Base-by-base conservation (phyloP, 1,140 invertebrate species). In the Chrysopa pallens region DNA sequence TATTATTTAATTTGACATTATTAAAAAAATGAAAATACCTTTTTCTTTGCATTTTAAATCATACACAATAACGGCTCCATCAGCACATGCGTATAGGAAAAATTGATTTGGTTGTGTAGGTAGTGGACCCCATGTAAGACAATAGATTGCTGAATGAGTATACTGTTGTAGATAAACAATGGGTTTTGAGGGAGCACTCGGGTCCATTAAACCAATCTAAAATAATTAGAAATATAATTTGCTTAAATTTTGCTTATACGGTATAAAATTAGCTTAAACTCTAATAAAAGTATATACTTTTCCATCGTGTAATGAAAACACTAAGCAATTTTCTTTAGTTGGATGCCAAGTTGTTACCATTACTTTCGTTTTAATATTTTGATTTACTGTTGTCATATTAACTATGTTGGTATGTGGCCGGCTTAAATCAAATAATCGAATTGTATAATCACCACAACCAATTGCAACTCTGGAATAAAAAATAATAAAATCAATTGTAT, bases 261-360 rank as follows among this genome's bases (percentile, higher is more conserved):
- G 9, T 45, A 43, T 29, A 46, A n/a, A 31, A 47, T 13, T 8
- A 27, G 13, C 15, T 29, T 17, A 38, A 17, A 33, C 7, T 44
- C 38, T 42, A 36, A 45, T 36, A 28, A 40, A 44, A 46, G 50
- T 51, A 57, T 65, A n/a, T 61, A 79, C 70, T 51, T 73, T 61
- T 8, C 84, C 80, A 59, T 87, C 83, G 13, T 68, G 71, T 38
- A 83, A 87, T 11, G 73, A 77, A 61, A 75, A 88, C 4, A 81
- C 84, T 13, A 88, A 52, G 6, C 73, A 43, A 47, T 73, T 73
- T 61, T 90, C 85, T 48, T 70, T 71, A 8, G 61, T 65, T 4
- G 84, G 84, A 67, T 88, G 82, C 83, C 84, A 90, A 8, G 72
- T 66, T 14, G 81, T 68, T 9, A 70, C 56, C 43, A 76, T 70